A percentile compares a stretch with the other conserved stretches of the same genome.
phyloP scores from a whole-genome alignment of 2,797 vertebrate species.

The Euphonia xanthogaster region DNA sequence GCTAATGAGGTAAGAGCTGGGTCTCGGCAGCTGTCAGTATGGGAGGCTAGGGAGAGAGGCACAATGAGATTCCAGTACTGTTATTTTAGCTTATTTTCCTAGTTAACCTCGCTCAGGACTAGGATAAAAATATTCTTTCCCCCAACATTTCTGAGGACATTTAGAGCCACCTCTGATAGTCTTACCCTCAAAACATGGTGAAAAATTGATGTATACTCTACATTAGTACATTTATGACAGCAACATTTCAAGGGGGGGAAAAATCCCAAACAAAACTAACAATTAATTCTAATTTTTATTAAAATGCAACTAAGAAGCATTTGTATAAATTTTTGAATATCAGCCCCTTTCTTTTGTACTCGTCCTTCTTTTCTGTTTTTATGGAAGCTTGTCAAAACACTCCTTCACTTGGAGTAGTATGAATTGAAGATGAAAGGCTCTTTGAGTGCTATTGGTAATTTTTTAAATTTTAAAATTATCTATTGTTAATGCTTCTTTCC shows the following conservation, averaged over 20 bases:
- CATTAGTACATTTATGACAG: neutral
- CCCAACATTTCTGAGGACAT: neutral
- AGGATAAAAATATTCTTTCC: neutral
- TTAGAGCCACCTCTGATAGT: rapidly evolving
- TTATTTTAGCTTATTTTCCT: neutral
- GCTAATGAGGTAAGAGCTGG: constrained; percentile 22
- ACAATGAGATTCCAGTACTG: neutral
- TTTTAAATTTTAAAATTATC: neutral
- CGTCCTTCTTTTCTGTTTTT: neutral
- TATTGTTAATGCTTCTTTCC: neutral
- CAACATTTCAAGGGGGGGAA: neutral
- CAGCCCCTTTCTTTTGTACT: neutral
- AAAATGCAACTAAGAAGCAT: neutral
- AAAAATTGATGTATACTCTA: neutral
- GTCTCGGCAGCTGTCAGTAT: constrained; percentile 12
- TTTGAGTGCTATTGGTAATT: neutral
- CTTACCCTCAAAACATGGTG: neutral
- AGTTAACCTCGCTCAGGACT: neutral
- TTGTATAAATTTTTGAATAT: neutral
- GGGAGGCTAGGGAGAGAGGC: neutral
- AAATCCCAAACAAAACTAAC: neutral
- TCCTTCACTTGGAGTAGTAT: neutral
- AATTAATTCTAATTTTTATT: neutral
- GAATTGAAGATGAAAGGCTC: neutral
- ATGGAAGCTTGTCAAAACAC: neutral